Conservation (phyloP, 2,113 vertebrate species). For the Telmatochromis sp. region DNA sequence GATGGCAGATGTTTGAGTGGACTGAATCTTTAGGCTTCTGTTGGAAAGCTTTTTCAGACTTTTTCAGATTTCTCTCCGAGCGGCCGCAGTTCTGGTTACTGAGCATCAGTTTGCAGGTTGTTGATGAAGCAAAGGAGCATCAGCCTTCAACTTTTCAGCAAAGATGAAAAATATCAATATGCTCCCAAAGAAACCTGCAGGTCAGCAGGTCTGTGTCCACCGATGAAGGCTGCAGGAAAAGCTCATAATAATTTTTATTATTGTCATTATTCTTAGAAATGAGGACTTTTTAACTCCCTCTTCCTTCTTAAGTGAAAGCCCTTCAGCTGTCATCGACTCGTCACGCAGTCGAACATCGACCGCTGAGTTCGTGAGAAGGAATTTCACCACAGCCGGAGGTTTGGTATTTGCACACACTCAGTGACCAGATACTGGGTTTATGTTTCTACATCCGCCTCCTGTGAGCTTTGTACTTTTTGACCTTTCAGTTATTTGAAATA, state of each 20-base stretch:
- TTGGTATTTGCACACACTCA: neutral
- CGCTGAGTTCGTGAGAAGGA: neutral
- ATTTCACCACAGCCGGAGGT: neutral
- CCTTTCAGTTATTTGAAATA: neutral
- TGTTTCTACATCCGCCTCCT: neutral
- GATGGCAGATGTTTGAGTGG: neutral
- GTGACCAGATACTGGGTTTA: neutral
- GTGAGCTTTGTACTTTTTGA: neutral
- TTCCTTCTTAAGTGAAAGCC: neutral
- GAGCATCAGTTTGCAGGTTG: neutral
- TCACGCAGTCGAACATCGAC: neutral
- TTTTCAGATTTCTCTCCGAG: accelerated
- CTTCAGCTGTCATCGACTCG: neutral
- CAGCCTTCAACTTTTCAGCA: neutral
- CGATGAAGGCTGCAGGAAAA: neutral
- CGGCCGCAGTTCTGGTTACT: neutral
- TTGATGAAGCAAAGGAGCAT: neutral
- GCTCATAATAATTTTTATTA: neutral
- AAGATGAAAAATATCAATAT: neutral
- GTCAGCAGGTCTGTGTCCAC: neutral
- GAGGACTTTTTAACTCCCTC: neutral
- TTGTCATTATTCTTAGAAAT: neutral
- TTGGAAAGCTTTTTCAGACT: neutral
- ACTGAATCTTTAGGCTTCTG: neutral
- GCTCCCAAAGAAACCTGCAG: neutral